A percentile compares a stretch with the other conserved stretches of the same genome.
Evolutionary conservation across 2,888 invertebrate species (phyloP).

Genomic region (Loripinus fragilis): DNA sequence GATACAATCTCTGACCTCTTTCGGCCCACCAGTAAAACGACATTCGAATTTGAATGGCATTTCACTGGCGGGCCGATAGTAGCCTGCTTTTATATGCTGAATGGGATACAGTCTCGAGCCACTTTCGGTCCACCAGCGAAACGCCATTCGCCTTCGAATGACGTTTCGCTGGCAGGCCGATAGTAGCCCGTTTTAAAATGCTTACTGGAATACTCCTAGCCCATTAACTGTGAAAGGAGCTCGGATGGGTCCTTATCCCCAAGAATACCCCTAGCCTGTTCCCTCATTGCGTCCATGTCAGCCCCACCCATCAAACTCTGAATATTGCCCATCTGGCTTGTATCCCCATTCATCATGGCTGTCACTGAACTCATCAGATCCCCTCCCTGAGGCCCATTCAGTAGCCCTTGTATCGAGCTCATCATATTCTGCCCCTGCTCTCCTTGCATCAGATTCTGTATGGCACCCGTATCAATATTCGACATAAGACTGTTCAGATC

Average conservation of each 20-base stretch:
- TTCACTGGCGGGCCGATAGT: too few species aligned
- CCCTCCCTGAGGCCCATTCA: conserved; percentile 43
- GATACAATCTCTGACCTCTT: too few species aligned
- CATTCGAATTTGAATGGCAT: too few species aligned
- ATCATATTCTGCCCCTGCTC: conserved; percentile 45
- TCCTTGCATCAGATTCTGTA: conserved; percentile 37
- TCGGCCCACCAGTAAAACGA: too few species aligned
- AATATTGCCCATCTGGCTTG: conserved; percentile 31
- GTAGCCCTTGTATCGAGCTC: conserved; percentile 37
- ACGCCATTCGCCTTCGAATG: too few species aligned
- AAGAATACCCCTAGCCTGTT: conserved; percentile 50
- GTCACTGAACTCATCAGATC: conserved; percentile 51
- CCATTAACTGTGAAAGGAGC: conserved; percentile 12
- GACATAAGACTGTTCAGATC: conserved; percentile 39
- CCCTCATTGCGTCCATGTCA: conserved; percentile 36
- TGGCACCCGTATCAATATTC: conserved; percentile 43
- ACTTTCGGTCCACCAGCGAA: too few species aligned
- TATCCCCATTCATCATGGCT: conserved; percentile 49
- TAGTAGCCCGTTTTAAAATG: too few species aligned
- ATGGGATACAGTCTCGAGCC: too few species aligned
- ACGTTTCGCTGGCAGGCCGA: too few species aligned
- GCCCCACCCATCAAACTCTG: conserved; percentile 28
- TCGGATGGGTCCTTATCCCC: conserved; percentile 14
- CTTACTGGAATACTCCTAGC: too few species aligned
- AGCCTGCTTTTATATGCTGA: too few species aligned